Conservation (phyloP, 2,113 vertebrate species). For the Larimichthys crocea region DNA sequence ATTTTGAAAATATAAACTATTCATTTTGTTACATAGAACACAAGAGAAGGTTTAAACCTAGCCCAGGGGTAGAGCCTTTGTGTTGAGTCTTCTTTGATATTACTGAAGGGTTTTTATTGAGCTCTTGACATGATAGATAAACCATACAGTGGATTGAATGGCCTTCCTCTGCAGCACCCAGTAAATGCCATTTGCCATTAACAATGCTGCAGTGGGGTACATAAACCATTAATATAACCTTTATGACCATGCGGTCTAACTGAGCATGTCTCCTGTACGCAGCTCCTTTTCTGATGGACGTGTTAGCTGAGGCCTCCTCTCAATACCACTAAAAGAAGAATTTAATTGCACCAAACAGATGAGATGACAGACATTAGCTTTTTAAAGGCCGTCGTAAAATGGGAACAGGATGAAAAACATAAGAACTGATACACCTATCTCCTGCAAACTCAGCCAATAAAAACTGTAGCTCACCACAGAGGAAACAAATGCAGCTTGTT, state of each 20-base stretch:
- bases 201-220: slow-evolving; percentile 81
- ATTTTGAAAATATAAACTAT: slow-evolving; percentile 82
- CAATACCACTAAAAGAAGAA: slow-evolving; percentile 76
- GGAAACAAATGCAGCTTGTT: slow-evolving; percentile 21
- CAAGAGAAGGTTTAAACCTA: slow-evolving; percentile 81
- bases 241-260: slow-evolving; percentile 81
- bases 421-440: slow-evolving; percentile 59
- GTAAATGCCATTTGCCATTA: slow-evolving; percentile 86
- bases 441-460: slow-evolving; percentile 67
- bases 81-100: slow-evolving; percentile 83
- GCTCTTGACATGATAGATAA: slow-evolving; percentile 86
- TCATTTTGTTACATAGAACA: slow-evolving; percentile 79
- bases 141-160: slow-evolving; percentile 82
- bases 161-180: slow-evolving; percentile 79
- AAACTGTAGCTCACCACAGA: slow-evolving; percentile 27
- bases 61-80: slow-evolving; percentile 80
- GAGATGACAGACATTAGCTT: slow-evolving; percentile 82
- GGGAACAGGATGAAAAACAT: slow-evolving; percentile 64
- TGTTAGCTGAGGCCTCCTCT: slow-evolving; percentile 67
- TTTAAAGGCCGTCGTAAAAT: slow-evolving; percentile 79
- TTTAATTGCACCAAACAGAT: slow-evolving; percentile 83
- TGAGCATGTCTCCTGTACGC: slow-evolving; percentile 74
- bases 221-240: slow-evolving; percentile 85
- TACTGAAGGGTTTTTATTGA: slow-evolving; percentile 83
- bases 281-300: slow-evolving; percentile 72